A percentile compares a stretch with the other conserved stretches of the same genome.
Evolutionary conservation across 1,140 invertebrate species (phyloP).

Genomic region (Ceratoteleas bidentatus): DNA sequence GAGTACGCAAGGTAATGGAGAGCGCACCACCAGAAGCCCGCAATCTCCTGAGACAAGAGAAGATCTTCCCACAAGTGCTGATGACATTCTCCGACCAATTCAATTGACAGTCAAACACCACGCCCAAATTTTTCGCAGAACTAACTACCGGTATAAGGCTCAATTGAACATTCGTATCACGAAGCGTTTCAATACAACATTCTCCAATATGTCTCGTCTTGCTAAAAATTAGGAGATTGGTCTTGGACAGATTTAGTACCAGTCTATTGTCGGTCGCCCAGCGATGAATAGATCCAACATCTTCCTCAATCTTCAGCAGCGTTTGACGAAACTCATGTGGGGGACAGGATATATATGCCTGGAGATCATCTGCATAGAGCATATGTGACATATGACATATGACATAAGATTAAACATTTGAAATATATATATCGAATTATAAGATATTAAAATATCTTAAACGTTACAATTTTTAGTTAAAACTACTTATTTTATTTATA

Average conservation of each 20-base stretch:
- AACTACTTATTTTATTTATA: too few species aligned
- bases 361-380: conserved; percentile 1
- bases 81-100: conserved; percentile 1
- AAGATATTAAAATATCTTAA: too few species aligned
- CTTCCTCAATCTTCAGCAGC: neutral
- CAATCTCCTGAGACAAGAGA: neutral
- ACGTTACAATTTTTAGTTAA: too few species aligned
- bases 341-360: neutral
- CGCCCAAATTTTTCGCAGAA: neutral
- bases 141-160: neutral
- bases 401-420: too few species aligned
- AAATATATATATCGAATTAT: too few species aligned
- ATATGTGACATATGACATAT: neutral
- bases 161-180: too few species aligned
- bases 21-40: neutral
- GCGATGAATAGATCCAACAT: neutral
- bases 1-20: neutral
- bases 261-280: neutral
- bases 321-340: too few species aligned
- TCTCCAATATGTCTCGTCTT: too few species aligned
- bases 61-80: neutral
- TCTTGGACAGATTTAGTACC: neutral
- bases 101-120: neutral
- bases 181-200: too few species aligned
- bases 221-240: neutral